Conservation (phyloP, 1,140 invertebrate species). For the Caerostris darwini region DNA sequence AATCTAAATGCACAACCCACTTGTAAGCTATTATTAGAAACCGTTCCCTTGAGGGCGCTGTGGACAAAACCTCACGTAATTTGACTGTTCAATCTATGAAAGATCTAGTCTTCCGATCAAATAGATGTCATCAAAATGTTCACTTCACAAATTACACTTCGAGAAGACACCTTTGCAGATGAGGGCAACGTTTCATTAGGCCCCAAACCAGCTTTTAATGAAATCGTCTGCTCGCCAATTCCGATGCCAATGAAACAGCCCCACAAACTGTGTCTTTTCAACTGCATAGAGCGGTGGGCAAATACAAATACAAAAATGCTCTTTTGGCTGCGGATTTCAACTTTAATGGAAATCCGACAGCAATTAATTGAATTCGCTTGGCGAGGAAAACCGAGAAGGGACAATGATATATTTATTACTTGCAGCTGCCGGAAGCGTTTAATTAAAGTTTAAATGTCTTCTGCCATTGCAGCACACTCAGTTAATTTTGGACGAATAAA, state of each 20-base stretch:
- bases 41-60: too few relatives aligned
- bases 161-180: too few relatives aligned
- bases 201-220: background rate
- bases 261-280: background rate
- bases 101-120: too few relatives aligned
- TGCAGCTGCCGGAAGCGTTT: slow-evolving; percentile 20
- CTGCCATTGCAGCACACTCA: slow-evolving; percentile 9
- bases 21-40: too few relatives aligned
- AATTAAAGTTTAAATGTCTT: slow-evolving; percentile 60
- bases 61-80: too few relatives aligned
- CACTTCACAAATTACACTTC: too few relatives aligned
- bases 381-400: background rate
- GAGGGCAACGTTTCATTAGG: background rate
- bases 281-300: background rate
- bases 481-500: slow-evolving; percentile 19
- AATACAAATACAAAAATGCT: background rate
- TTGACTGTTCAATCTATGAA: too few relatives aligned
- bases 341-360: slow-evolving; percentile 23
- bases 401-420: slow-evolving; percentile 17
- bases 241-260: too few relatives aligned
- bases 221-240: background rate
- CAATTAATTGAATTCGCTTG: slow-evolving; percentile 1
- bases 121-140: too few relatives aligned
- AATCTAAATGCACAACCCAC: too few relatives aligned
- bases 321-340: background rate